Percentiles rank a stretch among this genome's conserved stretches.
Evolutionary conservation across 2,113 vertebrate genomes (phyloP).

Genomic region (Alaudala cheleensis): DNA sequence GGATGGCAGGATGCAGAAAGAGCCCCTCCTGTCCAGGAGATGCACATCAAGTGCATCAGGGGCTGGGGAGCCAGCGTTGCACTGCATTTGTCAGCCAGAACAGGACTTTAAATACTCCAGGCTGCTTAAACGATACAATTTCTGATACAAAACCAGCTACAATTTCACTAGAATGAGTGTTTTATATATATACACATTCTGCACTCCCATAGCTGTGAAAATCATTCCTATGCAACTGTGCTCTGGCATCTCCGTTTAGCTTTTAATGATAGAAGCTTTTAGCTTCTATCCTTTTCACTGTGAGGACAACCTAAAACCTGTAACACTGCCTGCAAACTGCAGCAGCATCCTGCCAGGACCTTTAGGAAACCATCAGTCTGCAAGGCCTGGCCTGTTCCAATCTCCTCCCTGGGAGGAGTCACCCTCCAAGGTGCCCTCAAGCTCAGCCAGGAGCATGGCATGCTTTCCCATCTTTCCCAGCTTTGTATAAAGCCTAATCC

Average conservation of each 20-base stretch:
- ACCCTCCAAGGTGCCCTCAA: neutral
- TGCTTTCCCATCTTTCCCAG: neutral
- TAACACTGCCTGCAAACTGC: neutral
- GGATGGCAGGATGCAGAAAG: neutral
- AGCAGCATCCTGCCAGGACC: neutral
- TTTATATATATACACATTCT: neutral
- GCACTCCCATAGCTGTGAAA: neutral
- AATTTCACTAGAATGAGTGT: neutral
- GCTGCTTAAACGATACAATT: neutral
- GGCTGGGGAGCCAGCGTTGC: neutral
- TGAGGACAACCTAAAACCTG: neutral
- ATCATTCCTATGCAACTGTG: neutral
- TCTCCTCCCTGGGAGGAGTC: neutral
- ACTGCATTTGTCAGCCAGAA: neutral
- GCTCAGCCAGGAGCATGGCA: accelerated
- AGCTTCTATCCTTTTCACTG: neutral
- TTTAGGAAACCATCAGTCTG: neutral
- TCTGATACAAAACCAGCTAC: neutral
- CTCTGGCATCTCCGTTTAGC: neutral
- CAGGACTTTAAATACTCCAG: neutral
- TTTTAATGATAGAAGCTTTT: neutral
- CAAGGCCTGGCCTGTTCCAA: neutral
- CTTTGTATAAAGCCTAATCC: slow-evolving; percentile 15
- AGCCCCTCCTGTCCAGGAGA: neutral
- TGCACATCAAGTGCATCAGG: neutral